A percentile compares a stretch with the other conserved stretches of the same genome.
Evolutionary conservation across 2,888 invertebrate genomes (phyloP).

Genomic region (Ecliptopera silaceata): DNA sequence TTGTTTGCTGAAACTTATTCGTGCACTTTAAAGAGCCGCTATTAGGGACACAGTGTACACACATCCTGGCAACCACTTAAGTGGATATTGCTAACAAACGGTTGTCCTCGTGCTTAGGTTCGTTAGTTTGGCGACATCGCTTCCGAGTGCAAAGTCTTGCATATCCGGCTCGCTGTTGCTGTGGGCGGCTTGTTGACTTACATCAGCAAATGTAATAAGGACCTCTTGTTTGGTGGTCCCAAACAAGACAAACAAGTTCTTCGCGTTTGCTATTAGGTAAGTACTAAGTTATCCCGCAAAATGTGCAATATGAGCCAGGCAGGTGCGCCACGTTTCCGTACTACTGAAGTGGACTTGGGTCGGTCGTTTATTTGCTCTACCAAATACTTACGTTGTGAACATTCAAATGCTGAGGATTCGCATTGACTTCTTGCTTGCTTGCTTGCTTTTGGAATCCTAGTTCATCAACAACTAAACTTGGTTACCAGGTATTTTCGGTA

Average conservation of each 20-base stretch:
- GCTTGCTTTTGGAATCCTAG: background rate
- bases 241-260: too few species aligned
- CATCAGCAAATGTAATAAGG: too few species aligned
- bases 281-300: background rate
- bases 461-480: background rate
- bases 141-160: conserved; percentile 7
- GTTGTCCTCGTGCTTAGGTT: background rate
- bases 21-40: too few species aligned
- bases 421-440: background rate
- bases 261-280: background rate
- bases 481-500: background rate
- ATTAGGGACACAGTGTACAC: background rate
- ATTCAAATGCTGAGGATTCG: background rate
- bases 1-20: too few species aligned
- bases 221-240: too few species aligned
- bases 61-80: background rate
- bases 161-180: conserved; percentile 20
- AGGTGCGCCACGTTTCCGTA: background rate
- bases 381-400: background rate
- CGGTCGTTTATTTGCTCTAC: background rate
- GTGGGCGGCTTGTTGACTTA: background rate
- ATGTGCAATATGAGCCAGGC: background rate
- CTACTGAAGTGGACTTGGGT: background rate
- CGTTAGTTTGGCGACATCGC: conserved; percentile 4
- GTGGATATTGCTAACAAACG: conserved; percentile 1